Evolutionary conservation across 2,113 vertebrate species (phyloP).

Genomic region (Cavia porcellus): DNA sequence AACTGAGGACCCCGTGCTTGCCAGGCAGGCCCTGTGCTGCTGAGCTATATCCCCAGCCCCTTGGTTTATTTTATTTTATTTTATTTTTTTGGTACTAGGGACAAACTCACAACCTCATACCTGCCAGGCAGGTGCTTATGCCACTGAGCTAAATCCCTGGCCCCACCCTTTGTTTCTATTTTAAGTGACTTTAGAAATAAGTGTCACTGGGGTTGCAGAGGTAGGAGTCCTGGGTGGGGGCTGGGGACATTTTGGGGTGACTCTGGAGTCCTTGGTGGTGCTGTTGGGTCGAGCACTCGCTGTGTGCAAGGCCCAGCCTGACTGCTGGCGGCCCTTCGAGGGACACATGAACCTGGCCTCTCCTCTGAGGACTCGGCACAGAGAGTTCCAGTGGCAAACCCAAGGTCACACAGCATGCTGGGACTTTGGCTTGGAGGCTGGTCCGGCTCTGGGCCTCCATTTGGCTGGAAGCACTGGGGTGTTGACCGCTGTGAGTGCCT

Average conservation of each 20-base stretch:
- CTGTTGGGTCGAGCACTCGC: not conserved
- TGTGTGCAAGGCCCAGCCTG: not conserved
- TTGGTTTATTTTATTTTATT: too few relatives aligned
- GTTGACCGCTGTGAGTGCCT: not conserved
- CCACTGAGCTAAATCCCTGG: too few relatives aligned
- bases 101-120: too few relatives aligned
- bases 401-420: not conserved
- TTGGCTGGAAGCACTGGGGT: not conserved
- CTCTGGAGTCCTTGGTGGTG: not conserved
- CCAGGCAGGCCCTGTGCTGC: too few relatives aligned
- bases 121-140: too few relatives aligned
- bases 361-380: not conserved
- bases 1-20: too few relatives aligned
- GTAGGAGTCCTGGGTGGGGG: not conserved
- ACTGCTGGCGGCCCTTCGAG: not conserved
- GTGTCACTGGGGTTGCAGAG: not conserved
- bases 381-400: not conserved
- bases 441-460: not conserved
- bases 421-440: not conserved
- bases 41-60: too few relatives aligned
- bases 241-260: not conserved
- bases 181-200: not conserved
- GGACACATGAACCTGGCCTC: not conserved
- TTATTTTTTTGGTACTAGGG: too few relatives aligned
- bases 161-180: not conserved